These are phyloP conservation scores for Hyles lineata DNA, from an alignment of 2,888 invertebrate genomes.

Conservation along the genomic window DNA sequence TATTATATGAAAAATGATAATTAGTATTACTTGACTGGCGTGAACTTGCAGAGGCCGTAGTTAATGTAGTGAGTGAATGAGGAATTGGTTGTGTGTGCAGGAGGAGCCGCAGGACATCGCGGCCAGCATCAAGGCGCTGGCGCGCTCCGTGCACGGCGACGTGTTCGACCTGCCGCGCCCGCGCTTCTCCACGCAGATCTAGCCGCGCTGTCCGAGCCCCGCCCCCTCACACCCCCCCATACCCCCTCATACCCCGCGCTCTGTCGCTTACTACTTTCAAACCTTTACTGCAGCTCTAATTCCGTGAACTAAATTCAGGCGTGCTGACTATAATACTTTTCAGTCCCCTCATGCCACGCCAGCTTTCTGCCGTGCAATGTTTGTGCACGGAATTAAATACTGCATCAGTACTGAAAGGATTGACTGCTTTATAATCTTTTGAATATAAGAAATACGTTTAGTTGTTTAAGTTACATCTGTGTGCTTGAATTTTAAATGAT, in stretches of 20 bases:
- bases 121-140: conserved; percentile 96
- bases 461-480: conserved; percentile 55
- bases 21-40: no score
- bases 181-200: conserved; percentile 93
- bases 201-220: conserved; percentile 57
- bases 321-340: not conserved
- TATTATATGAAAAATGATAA: no score
- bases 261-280: not conserved
- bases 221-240: conserved; percentile 28
- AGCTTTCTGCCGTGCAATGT: not conserved
- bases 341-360: not conserved
- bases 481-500: conserved; percentile 49
- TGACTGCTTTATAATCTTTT: conserved; percentile 31
- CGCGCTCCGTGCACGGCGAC: conserved; percentile 95
- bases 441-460: conserved; percentile 46
- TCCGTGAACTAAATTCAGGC: not conserved
- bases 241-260: conserved; percentile 22
- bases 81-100: conserved; percentile 48
- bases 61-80: no score
- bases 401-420: conserved; percentile 28
- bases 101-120: conserved; percentile 92
- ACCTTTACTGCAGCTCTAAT: conserved; percentile 5
- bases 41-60: no score
- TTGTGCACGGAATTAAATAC: conserved; percentile 29
- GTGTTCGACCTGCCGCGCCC: conserved; percentile 95